Base-by-base conservation (phyloP, 64 coral and sea anemone genomes). In the Stichodactyla helianthus region DNA sequence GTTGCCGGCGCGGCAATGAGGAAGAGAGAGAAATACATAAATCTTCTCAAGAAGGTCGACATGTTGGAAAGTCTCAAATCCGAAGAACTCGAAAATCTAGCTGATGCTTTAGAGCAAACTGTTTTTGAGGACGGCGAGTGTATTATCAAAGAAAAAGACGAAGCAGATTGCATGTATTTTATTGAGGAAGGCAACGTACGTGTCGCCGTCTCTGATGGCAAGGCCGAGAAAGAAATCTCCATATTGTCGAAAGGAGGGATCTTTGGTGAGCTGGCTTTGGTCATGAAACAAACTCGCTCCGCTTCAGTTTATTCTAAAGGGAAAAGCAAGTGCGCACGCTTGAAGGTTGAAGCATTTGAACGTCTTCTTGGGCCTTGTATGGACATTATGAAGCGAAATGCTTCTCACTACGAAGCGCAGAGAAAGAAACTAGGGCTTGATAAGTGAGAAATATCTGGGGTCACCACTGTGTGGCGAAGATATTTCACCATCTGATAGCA, bases 341-440 rank as follows among this genome's bases (percentile, higher is more conserved):
- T 99, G 19, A 90, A 86, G 52, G 78, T 92, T 5, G 97, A 90
- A 31, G 97, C 93, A 17, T 99, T 99, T 84, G 97, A 99, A 52
- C 87, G 97, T 56, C 97, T 99, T 26, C 82, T 99, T n/a, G 97
- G 97, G 18, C 90, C 97, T 5, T 99, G 97, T 52, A 95, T 92
- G 93, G 97, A 99, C 17, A 92, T 99, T 31, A 99, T 99, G 97
- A 99, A 99, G 54, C 90, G 97, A 82, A 99, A 99, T 86, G 87
- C 93, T 15, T 83, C 70, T 6, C 62, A 99, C 17, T 99, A 99
- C 77, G 97, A 99, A 74, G 88, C 85, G 22, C 93, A 99, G 54
- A 86, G 91, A 20, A 99, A 95, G 79, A 89, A 83, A 26, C 85
- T 99, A 19, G 97, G 97, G 50, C 70, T 94, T 22, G 88, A 90